These are phyloP conservation scores for Anguilla japonica DNA, from an alignment of 2,113 vertebrate species.

Conservation along the genomic window DNA sequence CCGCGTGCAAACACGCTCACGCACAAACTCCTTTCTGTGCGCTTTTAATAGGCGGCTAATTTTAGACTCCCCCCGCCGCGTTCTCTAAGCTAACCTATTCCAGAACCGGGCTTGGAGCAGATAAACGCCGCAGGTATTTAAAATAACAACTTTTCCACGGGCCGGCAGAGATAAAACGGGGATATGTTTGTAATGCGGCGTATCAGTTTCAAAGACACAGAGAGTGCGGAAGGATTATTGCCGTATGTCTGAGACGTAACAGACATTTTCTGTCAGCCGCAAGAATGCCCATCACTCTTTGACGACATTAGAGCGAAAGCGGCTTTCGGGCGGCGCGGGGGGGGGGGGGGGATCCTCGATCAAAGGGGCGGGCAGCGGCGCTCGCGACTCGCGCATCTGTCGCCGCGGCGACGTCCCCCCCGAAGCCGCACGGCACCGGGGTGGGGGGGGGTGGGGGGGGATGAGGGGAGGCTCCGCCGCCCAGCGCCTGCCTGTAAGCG, in stretches of 20 bases:
- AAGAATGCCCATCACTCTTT: slow-evolving; percentile 56
- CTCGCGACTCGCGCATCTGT: background rate
- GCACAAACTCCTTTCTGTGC: slow-evolving; percentile 34
- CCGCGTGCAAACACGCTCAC: slow-evolving; percentile 13
- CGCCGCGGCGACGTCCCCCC: background rate
- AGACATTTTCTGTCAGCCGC: slow-evolving; percentile 60
- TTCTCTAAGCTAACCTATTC: slow-evolving; percentile 71
- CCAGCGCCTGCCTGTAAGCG: background rate
- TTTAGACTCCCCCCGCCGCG: slow-evolving; percentile 70
- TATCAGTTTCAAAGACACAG: slow-evolving; percentile 74
- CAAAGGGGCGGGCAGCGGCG: background rate
- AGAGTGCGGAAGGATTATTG: slow-evolving; percentile 69
- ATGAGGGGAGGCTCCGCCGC: background rate
- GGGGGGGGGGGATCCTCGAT: background rate
- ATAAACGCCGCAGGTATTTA: slow-evolving; percentile 74
- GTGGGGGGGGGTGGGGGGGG: too few relatives aligned
- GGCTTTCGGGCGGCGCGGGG: background rate
- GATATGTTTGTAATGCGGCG: slow-evolving; percentile 71
- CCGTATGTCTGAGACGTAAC: slow-evolving; percentile 71
- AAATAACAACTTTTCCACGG: slow-evolving; percentile 75
- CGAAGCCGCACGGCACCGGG: background rate
- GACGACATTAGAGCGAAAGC: slow-evolving; percentile 57
- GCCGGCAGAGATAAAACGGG: slow-evolving; percentile 70
- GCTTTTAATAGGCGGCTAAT: slow-evolving; percentile 64
- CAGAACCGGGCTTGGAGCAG: slow-evolving; percentile 41